Evolutionary conservation across 2,113 vertebrate genomes (phyloP).

Genomic region (Entelurus aequoreus): DNA sequence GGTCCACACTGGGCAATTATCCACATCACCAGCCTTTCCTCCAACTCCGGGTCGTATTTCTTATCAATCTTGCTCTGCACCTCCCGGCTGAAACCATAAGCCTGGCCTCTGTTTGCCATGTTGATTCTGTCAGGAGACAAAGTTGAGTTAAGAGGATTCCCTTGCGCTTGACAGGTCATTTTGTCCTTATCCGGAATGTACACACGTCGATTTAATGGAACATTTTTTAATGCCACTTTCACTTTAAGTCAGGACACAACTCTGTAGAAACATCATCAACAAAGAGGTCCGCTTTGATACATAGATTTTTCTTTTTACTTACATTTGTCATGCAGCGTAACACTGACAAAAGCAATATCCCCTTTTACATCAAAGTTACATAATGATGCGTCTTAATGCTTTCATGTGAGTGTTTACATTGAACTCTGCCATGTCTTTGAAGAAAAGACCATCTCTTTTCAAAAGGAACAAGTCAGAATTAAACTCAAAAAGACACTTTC

Average conservation of each 20-base stretch:
- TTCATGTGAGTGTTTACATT: neutral
- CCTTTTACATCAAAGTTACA: no score
- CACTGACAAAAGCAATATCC: no score
- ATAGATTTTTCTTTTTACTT: no score
- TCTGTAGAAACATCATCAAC: no score
- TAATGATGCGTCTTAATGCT: neutral
- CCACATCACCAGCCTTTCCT: slow-evolving; percentile 87
- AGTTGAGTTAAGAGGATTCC: neutral
- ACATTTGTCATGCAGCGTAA: no score
- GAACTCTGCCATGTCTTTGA: neutral
- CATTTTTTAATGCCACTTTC: neutral
- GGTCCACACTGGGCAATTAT: slow-evolving; percentile 81
- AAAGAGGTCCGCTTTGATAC: no score
- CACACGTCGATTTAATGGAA: slow-evolving; percentile 13
- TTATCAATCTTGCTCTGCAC: slow-evolving; percentile 92
- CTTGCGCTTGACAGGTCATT: neutral
- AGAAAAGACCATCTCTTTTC: neutral
- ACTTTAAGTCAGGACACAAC: neutral
- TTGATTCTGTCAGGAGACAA: slow-evolving; percentile 37
- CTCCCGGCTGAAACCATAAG: slow-evolving; percentile 72
- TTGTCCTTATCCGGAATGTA: slow-evolving; percentile 17
- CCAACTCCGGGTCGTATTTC: slow-evolving; percentile 93
- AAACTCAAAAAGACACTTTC: no score
- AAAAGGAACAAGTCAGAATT: no score
- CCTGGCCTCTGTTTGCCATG: slow-evolving; percentile 69